Percentiles rank a stretch among this genome's conserved stretches.
Evolutionary conservation across 2,888 invertebrate genomes (phyloP).

Genomic region (Alcis repandata): DNA sequence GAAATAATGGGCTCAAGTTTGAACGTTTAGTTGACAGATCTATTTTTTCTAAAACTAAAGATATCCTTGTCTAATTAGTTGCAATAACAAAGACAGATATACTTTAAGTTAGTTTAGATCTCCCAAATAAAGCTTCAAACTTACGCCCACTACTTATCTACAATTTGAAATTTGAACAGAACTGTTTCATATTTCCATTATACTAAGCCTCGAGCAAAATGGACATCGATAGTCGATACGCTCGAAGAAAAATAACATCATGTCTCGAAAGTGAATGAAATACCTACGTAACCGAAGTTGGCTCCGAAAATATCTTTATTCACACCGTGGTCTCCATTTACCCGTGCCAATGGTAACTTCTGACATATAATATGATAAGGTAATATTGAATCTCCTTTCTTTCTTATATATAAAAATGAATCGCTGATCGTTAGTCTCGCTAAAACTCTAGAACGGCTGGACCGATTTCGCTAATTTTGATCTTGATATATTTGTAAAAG

Average conservation of each 20-base stretch:
- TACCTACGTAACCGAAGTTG: constrained; percentile 16
- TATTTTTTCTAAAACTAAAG: too few relatives aligned
- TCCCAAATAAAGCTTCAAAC: too few relatives aligned
- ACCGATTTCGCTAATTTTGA: too few relatives aligned
- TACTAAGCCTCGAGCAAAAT: background rate
- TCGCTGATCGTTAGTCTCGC: too few relatives aligned
- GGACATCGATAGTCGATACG: constrained; percentile 10
- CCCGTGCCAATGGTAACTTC: constrained; percentile 7
- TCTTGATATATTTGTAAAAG: too few relatives aligned
- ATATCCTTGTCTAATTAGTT: too few relatives aligned
- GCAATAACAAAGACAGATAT: too few relatives aligned
- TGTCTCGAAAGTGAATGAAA: constrained; percentile 17
- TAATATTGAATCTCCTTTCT: background rate
- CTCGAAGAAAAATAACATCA: constrained; percentile 20
- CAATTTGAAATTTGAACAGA: constrained; percentile 8
- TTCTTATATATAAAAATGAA: too few relatives aligned
- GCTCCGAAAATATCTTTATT: constrained; percentile 13
- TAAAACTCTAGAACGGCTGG: too few relatives aligned
- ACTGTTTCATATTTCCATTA: constrained; percentile 6
- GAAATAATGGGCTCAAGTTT: too few relatives aligned
- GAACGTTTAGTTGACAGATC: too few relatives aligned
- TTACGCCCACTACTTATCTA: background rate
- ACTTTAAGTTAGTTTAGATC: too few relatives aligned
- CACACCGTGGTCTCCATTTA: constrained; percentile 10
- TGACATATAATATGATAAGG: constrained; percentile 2